Conservation (phyloP, 2,797 vertebrate species). For the Zalophus californianus region DNA sequence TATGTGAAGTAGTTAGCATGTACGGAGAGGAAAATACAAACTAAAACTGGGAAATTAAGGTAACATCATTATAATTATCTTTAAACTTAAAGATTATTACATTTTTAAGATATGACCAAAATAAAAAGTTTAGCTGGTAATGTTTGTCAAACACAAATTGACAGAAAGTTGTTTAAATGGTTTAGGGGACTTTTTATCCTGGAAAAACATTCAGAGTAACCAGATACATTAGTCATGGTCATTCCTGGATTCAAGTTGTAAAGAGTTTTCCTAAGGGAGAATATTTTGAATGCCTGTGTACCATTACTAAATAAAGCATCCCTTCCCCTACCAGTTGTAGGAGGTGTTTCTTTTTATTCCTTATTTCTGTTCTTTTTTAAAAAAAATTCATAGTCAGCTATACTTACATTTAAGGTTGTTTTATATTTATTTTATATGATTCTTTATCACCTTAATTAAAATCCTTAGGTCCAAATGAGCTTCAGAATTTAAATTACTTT, state of each 20-base stretch:
- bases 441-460: neutral
- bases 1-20: neutral
- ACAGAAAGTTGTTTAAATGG: neutral
- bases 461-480: neutral
- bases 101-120: neutral
- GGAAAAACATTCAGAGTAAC: neutral
- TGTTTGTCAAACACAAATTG: neutral
- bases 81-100: neutral
- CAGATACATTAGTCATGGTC: neutral
- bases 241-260: neutral
- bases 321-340: neutral
- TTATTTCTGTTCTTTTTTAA: neutral
- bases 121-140: neutral
- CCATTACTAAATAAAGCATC: neutral
- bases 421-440: neutral
- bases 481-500: neutral
- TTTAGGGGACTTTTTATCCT: neutral
- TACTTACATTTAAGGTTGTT: neutral
- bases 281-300: slow-evolving; percentile 15
- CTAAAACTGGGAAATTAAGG: neutral
- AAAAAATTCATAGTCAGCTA: neutral
- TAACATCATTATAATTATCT: neutral
- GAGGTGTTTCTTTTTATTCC: neutral
- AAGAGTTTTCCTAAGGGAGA: neutral
- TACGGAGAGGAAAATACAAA: neutral